phyloP scores from a whole-genome alignment of 2,113 vertebrate species.

The Sceloporus undulatus region DNA sequence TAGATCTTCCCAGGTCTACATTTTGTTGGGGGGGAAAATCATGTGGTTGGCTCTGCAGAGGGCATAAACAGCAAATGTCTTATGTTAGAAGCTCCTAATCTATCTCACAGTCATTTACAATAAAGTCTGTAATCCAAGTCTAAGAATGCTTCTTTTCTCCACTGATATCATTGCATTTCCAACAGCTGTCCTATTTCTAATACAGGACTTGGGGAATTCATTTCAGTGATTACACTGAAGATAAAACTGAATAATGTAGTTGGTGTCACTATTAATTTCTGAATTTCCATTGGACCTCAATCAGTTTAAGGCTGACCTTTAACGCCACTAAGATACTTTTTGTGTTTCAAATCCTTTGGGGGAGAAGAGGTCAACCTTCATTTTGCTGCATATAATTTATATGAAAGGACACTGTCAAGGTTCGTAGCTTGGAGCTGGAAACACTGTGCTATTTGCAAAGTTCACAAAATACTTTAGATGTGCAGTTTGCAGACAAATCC shows the following conservation, averaged over 20 bases:
- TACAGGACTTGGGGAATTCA: not conserved
- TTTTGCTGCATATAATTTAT: constrained; percentile 51
- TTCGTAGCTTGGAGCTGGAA: constrained; percentile 39
- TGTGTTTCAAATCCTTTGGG: constrained; percentile 37
- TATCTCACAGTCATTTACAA: constrained; percentile 3
- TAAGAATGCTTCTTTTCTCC: not conserved
- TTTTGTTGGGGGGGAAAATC: not conserved
- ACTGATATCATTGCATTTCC: not conserved
- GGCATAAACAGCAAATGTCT: not conserved
- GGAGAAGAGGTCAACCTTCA: constrained; percentile 52
- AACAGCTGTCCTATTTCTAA: constrained; percentile 6
- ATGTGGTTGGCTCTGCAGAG: not conserved
- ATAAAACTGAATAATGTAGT: constrained; percentile 22
- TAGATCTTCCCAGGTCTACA: not conserved
- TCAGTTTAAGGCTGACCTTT: constrained; percentile 53
- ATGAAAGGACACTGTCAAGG: not conserved
- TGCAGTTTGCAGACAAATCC: constrained; percentile 54
- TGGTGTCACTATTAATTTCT: constrained; percentile 43
- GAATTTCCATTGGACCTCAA: constrained; percentile 48
- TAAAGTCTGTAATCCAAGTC: not conserved
- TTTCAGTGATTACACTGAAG: constrained; percentile 1
- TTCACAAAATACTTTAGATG: constrained; percentile 43
- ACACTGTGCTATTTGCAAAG: constrained; percentile 60
- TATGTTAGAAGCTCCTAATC: not conserved
- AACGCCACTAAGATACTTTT: constrained; percentile 23